These are phyloP conservation scores for Cepaea nemoralis DNA, from an alignment of 1,140 invertebrate species.

Conservation along the genomic window DNA sequence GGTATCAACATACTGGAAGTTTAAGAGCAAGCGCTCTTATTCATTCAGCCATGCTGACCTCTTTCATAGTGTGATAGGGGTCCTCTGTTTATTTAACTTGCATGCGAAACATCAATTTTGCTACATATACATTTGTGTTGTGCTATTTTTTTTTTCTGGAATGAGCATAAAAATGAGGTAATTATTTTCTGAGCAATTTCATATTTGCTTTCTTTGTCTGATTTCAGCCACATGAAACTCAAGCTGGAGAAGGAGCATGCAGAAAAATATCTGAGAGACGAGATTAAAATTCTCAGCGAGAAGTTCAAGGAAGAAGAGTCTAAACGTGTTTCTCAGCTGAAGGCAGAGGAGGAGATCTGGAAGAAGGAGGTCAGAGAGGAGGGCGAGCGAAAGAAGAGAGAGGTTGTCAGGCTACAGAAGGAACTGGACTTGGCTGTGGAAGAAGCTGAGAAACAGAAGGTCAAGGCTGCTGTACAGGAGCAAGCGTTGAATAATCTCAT, in stretches of 20 bases:
- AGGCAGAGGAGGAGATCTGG: slow-evolving; percentile 73
- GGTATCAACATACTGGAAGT: no score
- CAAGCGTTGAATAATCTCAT: background rate
- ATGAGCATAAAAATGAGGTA: no score
- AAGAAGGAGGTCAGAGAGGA: slow-evolving; percentile 77
- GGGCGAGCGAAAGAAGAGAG: slow-evolving; percentile 69
- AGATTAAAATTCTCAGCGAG: slow-evolving; percentile 26
- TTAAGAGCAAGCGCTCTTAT: no score
- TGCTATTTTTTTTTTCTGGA: no score
- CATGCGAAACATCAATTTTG: no score
- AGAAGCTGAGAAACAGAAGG: slow-evolving; percentile 66
- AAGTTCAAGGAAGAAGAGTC: slow-evolving; percentile 43
- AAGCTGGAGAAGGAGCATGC: slow-evolving; percentile 62
- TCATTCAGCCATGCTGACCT: no score
- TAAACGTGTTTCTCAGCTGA: slow-evolving; percentile 59
- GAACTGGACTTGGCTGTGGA: slow-evolving; percentile 74
- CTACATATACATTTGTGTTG: no score
- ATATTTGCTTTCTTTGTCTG: slow-evolving; percentile 3
- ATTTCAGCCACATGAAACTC: slow-evolving; percentile 44
- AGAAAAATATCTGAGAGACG: slow-evolving; percentile 49
- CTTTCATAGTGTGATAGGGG: no score
- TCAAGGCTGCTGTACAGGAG: background rate
- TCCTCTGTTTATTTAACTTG: no score
- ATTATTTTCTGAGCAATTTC: no score
- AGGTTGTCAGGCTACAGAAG: slow-evolving; percentile 63